These are phyloP conservation scores for Pseudolycoriella hygida DNA, from an alignment of 2,888 invertebrate species.

Conservation along the genomic window DNA sequence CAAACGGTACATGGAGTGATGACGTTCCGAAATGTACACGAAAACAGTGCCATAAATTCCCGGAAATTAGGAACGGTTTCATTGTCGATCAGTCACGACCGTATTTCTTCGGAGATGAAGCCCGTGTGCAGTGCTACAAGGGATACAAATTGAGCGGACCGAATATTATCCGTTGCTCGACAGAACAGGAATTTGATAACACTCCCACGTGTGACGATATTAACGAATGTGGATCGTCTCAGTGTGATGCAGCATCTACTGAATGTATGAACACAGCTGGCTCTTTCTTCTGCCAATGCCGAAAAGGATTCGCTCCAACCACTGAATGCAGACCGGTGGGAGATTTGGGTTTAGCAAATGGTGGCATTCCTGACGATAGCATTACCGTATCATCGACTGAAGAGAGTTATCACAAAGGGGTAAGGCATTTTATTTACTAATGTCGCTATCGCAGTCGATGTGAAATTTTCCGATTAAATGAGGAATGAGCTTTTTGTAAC, in stretches of 20 bases:
- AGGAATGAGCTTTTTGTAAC: not conserved
- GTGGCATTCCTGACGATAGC: slow-evolving; percentile 78
- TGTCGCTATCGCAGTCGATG: slow-evolving; percentile 1
- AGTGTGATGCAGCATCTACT: slow-evolving; percentile 79
- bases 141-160: slow-evolving; percentile 75
- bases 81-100: slow-evolving; percentile 58
- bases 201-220: slow-evolving; percentile 82
- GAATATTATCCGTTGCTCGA: slow-evolving; percentile 68
- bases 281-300: slow-evolving; percentile 77
- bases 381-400: slow-evolving; percentile 72
- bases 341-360: slow-evolving; percentile 63
- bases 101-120: slow-evolving; percentile 78
- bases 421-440: slow-evolving; percentile 25
- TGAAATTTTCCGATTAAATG: no score
- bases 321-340: slow-evolving; percentile 80
- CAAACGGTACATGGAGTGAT: slow-evolving; percentile 90
- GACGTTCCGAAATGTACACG: slow-evolving; percentile 75
- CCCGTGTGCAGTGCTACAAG: slow-evolving; percentile 77
- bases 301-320: slow-evolving; percentile 64
- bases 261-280: slow-evolving; percentile 80
- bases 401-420: slow-evolving; percentile 63
- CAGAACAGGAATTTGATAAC: slow-evolving; percentile 65
- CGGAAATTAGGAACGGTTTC: slow-evolving; percentile 73
- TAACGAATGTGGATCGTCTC: slow-evolving; percentile 75
- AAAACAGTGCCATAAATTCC: slow-evolving; percentile 38